Base-by-base conservation (phyloP, 2,888 invertebrate species). In the Yponomeuta cagnagella region DNA sequence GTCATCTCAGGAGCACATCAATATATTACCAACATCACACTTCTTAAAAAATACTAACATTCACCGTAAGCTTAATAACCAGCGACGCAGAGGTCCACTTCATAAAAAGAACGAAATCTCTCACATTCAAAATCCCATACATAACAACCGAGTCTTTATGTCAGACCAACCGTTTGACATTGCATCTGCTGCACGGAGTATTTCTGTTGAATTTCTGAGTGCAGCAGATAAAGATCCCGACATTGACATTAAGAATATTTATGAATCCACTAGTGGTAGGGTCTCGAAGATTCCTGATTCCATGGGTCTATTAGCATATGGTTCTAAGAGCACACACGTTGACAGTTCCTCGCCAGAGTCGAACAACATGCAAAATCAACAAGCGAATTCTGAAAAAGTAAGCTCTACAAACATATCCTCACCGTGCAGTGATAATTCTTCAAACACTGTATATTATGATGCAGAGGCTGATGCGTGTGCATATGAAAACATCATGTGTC, bases 101-200 rank as follows among this genome's bases (percentile, higher is more conserved):
- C 93, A 93, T 48, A 94, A 93, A 82, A 94, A 94, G 85, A 92
- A 93, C 80, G 95, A 95, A 79, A 95, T 96, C 73, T 94, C 95
- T 71, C 94, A 96, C 79, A 95, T 96, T 74, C 94, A 95, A 68
- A 96, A 96, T 83, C 95, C 95, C 0, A 95, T 96, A 73, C 89
- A 93, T 83, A 89, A 84, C 76, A 83, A 87, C 77, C 84, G 87
- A 72, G 73, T 82, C 69, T 76, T 84, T 70, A 79, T 80, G 67
- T 79, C 85, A 77, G 85, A 92, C 78, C 81, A 83, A 73, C 81
- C 86, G 52, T 93, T 90, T 80, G 93, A 93, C 78, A 84, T 94
- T 77, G 93, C 93, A 70, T 92, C 93, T 10, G 90, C 94, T 69
- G 93, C 94, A 63, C 88, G 94, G 82, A 94, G 94, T 70, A 94